A percentile compares a stretch with the other conserved stretches of the same genome.
Evolutionary conservation across 2,797 vertebrate genomes (phyloP).

Genomic region (Oophaga sylvatica): DNA sequence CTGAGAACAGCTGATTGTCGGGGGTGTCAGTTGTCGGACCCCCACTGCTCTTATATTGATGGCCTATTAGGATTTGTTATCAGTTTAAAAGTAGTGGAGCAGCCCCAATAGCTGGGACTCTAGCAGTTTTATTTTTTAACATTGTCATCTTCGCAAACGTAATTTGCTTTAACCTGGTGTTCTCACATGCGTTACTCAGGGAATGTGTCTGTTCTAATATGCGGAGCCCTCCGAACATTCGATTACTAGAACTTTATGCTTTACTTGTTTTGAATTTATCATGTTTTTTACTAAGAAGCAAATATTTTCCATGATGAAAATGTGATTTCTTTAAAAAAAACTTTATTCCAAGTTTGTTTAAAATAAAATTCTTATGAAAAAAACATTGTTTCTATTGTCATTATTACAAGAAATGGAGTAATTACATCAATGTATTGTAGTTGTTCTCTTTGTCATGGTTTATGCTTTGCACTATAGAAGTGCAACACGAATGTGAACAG

Average conservation of each 20-base stretch:
- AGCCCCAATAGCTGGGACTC: background rate
- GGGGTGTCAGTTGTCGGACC: too few species aligned
- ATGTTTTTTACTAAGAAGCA: background rate
- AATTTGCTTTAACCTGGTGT: background rate
- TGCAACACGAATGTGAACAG: background rate
- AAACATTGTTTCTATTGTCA: slow-evolving; percentile 20
- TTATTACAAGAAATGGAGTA: background rate
- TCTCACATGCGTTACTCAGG: slow-evolving; percentile 5
- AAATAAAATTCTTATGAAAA: slow-evolving; percentile 42
- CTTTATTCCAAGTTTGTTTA: background rate
- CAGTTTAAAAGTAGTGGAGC: too few species aligned
- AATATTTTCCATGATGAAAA: background rate
- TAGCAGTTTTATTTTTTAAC: background rate
- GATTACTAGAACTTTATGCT: background rate
- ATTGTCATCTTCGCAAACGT: background rate
- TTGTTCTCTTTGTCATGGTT: background rate
- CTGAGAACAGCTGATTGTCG: too few species aligned
- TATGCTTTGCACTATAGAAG: too few species aligned
- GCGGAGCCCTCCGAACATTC: background rate
- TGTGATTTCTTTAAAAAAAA: background rate
- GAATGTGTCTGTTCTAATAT: background rate
- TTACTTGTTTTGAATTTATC: background rate
- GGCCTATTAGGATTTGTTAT: too few species aligned
- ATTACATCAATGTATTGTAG: background rate
- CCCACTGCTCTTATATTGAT: too few species aligned